Base-by-base conservation (phyloP, 2,888 invertebrate genomes). In the Pseudococcus viburni region DNA sequence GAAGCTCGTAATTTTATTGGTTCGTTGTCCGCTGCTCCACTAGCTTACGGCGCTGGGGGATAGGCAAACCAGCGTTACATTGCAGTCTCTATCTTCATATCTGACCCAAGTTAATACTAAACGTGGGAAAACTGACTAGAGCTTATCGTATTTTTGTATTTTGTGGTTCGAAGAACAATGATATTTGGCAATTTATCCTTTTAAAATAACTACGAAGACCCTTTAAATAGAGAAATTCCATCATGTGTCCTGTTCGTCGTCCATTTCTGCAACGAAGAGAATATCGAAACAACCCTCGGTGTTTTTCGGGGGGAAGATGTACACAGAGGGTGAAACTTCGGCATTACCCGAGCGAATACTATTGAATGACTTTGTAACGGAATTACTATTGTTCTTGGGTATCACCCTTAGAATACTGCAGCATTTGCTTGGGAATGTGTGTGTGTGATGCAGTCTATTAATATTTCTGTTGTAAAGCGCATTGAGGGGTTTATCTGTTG, bases 321-420 rank as follows among this genome's bases (percentile, higher is more conserved):
- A 15, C 48, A 64, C 9, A 9, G 22, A 64, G 64, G 64, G 64
- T 64, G 22, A 5, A 19, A 59, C n/a, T 59, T 59, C 4, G 64
- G 64, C 7, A 64, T 64, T 64, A 64, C 64, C 22, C 64, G 9
- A 9, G 64, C 64, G 64, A 64, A 64, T 64, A 64, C 64, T 64
- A 64, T 64, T 64, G 64, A 86, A 68, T 86, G 86, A 86, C 86
- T 86, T 68, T 64, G 86, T 86, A 86, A 86, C 86, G 86, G 86
- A 86, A 86, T 86, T 68, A 86, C 86, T 68, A 55, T 86, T 86
- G 86, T 86, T 86, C 46, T 86, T 83, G 46, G 46, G 4, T 83
- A 83, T 83, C 80, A 83, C 80, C 80, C 80, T 83, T 83, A 46
- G 19, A 83, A 46, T 46, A 19, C 15, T 22, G 46, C 46, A 6